Base-by-base conservation (phyloP, 2,113 vertebrate genomes). In the Rhabdornis inornatus region DNA sequence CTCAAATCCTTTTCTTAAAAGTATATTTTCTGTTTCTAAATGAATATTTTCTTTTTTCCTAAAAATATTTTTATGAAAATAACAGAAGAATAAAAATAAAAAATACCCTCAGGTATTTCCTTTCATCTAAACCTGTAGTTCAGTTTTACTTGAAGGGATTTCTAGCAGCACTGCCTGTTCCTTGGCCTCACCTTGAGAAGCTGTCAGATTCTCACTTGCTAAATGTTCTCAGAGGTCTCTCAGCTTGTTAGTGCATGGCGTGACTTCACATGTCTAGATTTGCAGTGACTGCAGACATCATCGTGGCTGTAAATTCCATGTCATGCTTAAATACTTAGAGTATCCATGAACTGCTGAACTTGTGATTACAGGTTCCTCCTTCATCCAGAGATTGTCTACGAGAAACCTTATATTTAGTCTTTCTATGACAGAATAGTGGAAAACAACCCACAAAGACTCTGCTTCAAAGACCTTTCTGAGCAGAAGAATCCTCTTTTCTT, bases 171-270 rank as follows among this genome's bases (percentile, higher is more conserved):
- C 28, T 47, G 35, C 22, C 42, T 88, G 35, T 83, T 94, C 63
- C 63, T 80, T 88, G 75, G 47, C 59, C 56, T 87, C 74, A 92
- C 60, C 56, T 88, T 83, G 95, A 90, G 84, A 86, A 90, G 17
- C 75, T 94, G 84, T 75, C 61, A 84, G 44, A 74, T 68, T 88
- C 39, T 90, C 37, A 59, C 72, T 92, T 52, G 72, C 53, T 89
- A 76, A 89, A 90, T 39, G 35, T 80, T 94, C 80, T 92, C 0
- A 0, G 72, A 79, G 84, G 89, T 87, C 89, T 94, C 56, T 90
- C 76, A 69, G 44, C 45, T 91, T 92, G 77, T 87, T 90, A 76
- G 25, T 57, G 22, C 39, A 19, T 33, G 56, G 39, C 93, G 61
- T 7, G 14, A 72, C 85, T 59, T 75, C 44, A 45, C 75, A 79